A percentile compares a stretch with the other conserved stretches of the same genome.
Conservation (phyloP, 2,888 invertebrate genomes). For the Tineola bisselliella region DNA sequence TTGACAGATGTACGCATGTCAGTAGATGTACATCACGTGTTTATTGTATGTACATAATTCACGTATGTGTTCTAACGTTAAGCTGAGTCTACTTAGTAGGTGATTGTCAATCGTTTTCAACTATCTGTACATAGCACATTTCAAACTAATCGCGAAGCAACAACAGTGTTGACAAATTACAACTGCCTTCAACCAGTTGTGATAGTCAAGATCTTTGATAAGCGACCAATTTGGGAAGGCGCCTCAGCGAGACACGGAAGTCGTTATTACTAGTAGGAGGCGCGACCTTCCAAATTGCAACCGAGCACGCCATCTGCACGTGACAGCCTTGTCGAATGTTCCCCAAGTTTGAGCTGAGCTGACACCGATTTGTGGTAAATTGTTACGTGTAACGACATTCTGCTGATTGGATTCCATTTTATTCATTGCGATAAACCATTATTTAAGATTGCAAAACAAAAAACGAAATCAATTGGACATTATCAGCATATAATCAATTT, state of each 20-base stretch:
- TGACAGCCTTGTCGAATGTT: slow-evolving; percentile 60
- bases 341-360: background rate
- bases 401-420: background rate
- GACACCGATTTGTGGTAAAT: slow-evolving; percentile 3
- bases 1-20: too few species aligned
- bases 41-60: too few species aligned
- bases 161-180: slow-evolving; percentile 14
- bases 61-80: too few species aligned
- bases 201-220: slow-evolving; percentile 53
- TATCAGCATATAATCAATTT: too few species aligned
- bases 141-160: background rate
- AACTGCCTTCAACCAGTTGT: slow-evolving; percentile 11
- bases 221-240: slow-evolving; percentile 68
- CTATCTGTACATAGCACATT: background rate
- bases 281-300: slow-evolving; percentile 60
- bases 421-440: background rate
- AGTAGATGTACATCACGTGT: too few species aligned
- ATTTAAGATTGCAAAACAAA: too few species aligned
- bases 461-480: too few species aligned
- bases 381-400: background rate
- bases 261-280: slow-evolving; percentile 67
- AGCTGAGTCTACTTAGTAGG: background rate
- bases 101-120: too few species aligned
- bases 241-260: slow-evolving; percentile 66
- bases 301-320: slow-evolving; percentile 63